These are phyloP conservation scores for Myripristis murdjan DNA, from an alignment of 2,797 vertebrate genomes.

Conservation along the genomic window DNA sequence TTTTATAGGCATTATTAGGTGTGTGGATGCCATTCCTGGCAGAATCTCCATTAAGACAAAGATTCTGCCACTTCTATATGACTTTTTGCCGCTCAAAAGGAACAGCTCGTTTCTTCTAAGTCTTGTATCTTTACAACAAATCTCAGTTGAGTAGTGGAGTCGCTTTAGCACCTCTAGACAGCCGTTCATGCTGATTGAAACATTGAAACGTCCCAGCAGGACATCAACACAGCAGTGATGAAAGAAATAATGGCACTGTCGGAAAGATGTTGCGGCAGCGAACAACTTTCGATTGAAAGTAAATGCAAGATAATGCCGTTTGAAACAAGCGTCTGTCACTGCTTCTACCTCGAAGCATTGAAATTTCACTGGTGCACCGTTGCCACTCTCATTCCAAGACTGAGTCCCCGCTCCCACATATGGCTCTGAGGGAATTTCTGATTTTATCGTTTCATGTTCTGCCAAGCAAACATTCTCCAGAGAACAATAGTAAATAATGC, in stretches of 20 bases:
- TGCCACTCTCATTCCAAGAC: no score
- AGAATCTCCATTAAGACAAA: background rate
- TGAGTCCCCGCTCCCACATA: no score
- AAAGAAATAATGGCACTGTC: background rate
- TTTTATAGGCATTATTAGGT: background rate
- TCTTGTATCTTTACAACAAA: background rate
- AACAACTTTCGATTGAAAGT: background rate
- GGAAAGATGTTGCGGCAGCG: background rate
- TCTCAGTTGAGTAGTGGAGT: background rate
- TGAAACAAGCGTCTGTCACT: background rate
- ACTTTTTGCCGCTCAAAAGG: background rate
- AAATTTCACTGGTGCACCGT: no score
- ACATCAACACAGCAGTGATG: background rate
- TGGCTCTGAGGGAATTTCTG: no score
- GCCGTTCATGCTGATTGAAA: background rate
- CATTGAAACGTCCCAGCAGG: background rate
- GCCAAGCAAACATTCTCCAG: background rate
- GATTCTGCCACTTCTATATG: background rate
- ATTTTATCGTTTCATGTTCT: no score
- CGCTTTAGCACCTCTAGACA: background rate
- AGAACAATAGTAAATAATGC: slow-evolving; percentile 11
- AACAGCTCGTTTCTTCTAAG: background rate
- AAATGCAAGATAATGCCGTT: background rate
- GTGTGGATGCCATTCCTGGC: background rate
- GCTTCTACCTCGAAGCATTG: no score